Conservation (phyloP, 2,888 invertebrate genomes). For the Athalia cordata region DNA sequence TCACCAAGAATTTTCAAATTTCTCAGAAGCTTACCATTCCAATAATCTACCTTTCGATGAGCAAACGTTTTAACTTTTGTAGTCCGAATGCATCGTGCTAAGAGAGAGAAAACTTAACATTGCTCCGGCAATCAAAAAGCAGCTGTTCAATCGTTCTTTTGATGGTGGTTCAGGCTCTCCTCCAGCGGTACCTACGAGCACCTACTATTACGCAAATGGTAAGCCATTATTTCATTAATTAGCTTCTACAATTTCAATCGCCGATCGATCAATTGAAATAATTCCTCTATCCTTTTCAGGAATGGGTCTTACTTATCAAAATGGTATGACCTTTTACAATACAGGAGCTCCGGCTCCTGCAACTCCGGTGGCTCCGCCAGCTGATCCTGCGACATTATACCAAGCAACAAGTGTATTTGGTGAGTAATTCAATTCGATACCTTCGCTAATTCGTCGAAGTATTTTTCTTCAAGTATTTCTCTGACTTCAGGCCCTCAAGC, state of each 20-base stretch:
- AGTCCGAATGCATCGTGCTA: slow-evolving; percentile 85
- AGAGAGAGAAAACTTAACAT: slow-evolving; percentile 89
- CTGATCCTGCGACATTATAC: slow-evolving; percentile 70
- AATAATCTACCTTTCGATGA: background rate
- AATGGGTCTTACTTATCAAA: slow-evolving; percentile 72
- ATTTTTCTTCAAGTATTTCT: slow-evolving; percentile 9
- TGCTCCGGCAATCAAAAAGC: slow-evolving; percentile 91
- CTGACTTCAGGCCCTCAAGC: slow-evolving; percentile 67
- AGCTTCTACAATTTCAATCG: background rate
- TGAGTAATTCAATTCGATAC: slow-evolving; percentile 52
- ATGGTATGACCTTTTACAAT: slow-evolving; percentile 73
- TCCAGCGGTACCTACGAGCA: slow-evolving; percentile 74
- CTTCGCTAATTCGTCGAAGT: background rate
- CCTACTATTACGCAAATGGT: slow-evolving; percentile 75
- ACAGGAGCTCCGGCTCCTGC: slow-evolving; percentile 68
- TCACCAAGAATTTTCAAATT: slow-evolving; percentile 1
- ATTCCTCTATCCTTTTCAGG: slow-evolving; percentile 54
- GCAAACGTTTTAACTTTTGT: slow-evolving; percentile 60
- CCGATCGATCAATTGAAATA: background rate
- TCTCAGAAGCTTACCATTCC: slow-evolving; percentile 27
- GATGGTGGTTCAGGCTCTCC: slow-evolving; percentile 76
- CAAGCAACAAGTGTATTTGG: slow-evolving; percentile 71
- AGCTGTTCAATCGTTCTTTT: slow-evolving; percentile 77
- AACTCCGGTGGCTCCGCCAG: slow-evolving; percentile 67
- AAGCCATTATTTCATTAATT: slow-evolving; percentile 43